Evolutionary conservation across 1,140 invertebrate species (phyloP).

Genomic region (Cotesia vestalis): DNA sequence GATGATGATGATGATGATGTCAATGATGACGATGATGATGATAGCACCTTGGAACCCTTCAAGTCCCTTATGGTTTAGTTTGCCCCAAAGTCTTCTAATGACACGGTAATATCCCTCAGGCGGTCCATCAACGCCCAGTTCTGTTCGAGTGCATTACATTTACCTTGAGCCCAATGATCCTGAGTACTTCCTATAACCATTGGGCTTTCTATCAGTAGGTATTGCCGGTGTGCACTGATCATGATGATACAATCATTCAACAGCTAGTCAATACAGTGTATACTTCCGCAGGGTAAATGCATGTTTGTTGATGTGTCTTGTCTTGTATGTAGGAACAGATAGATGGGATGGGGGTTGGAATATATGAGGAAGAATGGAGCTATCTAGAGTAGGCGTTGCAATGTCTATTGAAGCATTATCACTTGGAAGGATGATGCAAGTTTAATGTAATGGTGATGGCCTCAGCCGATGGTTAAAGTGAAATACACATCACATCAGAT

Average conservation of each 20-base stretch:
- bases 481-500: slow-evolving; percentile 4
- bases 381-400: not conserved
- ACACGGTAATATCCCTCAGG: slow-evolving; percentile 52
- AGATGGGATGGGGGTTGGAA: no score
- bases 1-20: not conserved
- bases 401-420: slow-evolving; percentile 32
- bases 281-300: not conserved
- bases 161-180: not conserved
- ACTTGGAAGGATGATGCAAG: slow-evolving; percentile 36
- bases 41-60: not conserved
- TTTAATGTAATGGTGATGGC: slow-evolving; percentile 35
- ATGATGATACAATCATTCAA: not conserved
- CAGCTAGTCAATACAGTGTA: slow-evolving; percentile 3
- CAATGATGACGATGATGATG: not conserved
- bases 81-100: slow-evolving; percentile 43
- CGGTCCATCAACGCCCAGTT: slow-evolving; percentile 44
- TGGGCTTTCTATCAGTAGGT: not conserved
- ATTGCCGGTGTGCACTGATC: not conserved
- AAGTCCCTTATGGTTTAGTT: not conserved
- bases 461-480: not conserved
- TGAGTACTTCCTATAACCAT: not conserved
- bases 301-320: no score
- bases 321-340: no score
- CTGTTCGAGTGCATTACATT: slow-evolving; percentile 9
- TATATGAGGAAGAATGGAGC: not conserved